Evolutionary conservation across 2,888 invertebrate genomes (phyloP), one percentile per base, ranked within the genome.

Genomic region (Biston betularia): DNA sequence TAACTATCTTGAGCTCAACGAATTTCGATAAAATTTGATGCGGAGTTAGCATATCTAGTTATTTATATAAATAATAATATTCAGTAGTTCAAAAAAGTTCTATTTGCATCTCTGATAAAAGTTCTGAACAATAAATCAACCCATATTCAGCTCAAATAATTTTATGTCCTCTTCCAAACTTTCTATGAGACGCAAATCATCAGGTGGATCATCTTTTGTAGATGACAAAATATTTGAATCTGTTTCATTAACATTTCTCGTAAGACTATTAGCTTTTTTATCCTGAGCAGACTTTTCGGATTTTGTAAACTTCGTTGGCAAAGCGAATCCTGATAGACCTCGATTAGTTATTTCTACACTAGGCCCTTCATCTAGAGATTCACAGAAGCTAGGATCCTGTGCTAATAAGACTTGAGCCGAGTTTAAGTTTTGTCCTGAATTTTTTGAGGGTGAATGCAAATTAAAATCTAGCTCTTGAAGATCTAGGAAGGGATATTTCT

Each of bases 401-500:
- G 71, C 80, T 15, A 84, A 66, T 24, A 54, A 33, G 42, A 44
- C 42, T 40, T 82, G 58, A 8, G 75, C 83, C 7, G 81, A 65
- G 1, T 81, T 82, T 9, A 80, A 66, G 72, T 84, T 89, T 63
- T 90, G 86, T 42, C 88, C 79, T 0, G 70, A 71, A 62, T 84
- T 85, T 79, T 89, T 75, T 1, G 78, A 73, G 2, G 78, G 59
- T 0, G 87, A 85, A 55, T 85, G 84, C 61, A 81, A 88, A 73
- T 87, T 89, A 54, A 82, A 74, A 63, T 91, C 89, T 12, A 91
- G 76, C 57, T 92, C 89, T 49, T 89, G 89, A 2, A 90, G 68
- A 69, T 93, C 93, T 44, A 93, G 75, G 73, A 88, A 93, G 0
- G 93, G 93, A 76, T 92, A 88, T 71, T 93, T 93, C 69, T 93